phyloP scores from a whole-genome alignment of 2,797 vertebrate genomes.

The Sphenopsis melanotis region DNA sequence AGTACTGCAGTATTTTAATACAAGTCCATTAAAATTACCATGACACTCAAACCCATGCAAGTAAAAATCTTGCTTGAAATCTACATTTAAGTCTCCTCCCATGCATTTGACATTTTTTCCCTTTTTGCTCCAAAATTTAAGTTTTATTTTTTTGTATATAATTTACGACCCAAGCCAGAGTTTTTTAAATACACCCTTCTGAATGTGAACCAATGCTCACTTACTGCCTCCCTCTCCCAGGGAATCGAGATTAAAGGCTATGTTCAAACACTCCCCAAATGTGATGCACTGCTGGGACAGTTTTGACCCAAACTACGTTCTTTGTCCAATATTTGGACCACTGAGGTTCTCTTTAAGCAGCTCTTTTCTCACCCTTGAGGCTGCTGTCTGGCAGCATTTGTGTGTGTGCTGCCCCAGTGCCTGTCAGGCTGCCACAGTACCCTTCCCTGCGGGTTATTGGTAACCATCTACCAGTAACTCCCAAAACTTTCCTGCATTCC shows the following conservation, averaged over 20 bases:
- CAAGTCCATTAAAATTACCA: neutral
- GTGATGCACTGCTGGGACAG: neutral
- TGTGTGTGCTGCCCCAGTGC: neutral
- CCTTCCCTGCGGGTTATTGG: fast-evolving
- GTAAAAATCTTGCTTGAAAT: neutral
- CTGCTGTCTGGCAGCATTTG: neutral
- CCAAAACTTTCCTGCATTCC: neutral
- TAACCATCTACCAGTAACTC: neutral
- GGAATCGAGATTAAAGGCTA: neutral
- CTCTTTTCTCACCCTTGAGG: neutral
- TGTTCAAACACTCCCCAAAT: neutral
- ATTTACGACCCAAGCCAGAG: neutral
- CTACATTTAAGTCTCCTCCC: neutral
- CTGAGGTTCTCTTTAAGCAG: neutral
- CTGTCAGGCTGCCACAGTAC: neutral
- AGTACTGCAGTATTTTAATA: neutral
- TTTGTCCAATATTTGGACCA: neutral
- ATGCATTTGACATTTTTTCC: neutral
- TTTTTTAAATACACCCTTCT: neutral
- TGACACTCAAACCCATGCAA: neutral
- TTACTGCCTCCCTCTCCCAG: neutral
- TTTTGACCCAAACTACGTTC: neutral
- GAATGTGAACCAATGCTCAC: fast-evolving
- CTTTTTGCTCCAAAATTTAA: neutral
- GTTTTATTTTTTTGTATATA: neutral